Conservation (phyloP, 2,113 vertebrate genomes). For the Mormoops blainvillei region DNA sequence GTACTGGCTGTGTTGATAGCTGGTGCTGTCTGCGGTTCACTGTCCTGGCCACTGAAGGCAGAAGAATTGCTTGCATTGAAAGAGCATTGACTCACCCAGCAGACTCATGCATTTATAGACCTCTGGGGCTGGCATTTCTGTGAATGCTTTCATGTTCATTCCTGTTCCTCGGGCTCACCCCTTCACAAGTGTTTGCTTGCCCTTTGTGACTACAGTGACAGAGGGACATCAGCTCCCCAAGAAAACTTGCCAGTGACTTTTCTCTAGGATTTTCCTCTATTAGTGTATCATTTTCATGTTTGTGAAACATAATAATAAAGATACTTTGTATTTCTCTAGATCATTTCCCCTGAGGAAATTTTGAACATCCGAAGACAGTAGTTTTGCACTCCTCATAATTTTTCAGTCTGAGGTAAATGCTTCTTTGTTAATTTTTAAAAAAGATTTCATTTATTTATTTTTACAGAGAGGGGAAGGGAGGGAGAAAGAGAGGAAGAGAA, state of each 20-base stretch:
- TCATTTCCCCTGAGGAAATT: not conserved
- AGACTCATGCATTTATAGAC: slow-evolving; percentile 46
- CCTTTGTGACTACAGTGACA: slow-evolving; percentile 23
- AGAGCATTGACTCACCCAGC: slow-evolving; percentile 54
- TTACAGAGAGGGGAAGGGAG: too few relatives aligned
- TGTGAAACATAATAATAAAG: not conserved
- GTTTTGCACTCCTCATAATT: not conserved
- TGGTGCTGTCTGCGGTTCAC: slow-evolving; percentile 27
- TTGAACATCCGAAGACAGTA: not conserved
- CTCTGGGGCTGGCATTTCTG: slow-evolving; percentile 63
- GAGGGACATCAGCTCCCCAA: not conserved
- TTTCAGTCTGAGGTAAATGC: slow-evolving; percentile 28
- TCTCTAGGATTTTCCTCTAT: not conserved
- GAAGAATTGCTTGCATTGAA: not conserved
- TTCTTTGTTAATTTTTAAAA: slow-evolving; percentile 51
- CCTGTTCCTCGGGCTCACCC: slow-evolving; percentile 68
- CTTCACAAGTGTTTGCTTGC: slow-evolving; percentile 77
- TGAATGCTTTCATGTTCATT: slow-evolving; percentile 70
- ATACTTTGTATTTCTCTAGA: not conserved
- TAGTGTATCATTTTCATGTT: not conserved
- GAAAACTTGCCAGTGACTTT: not conserved
- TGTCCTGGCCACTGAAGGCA: not conserved
- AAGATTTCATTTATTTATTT: too few relatives aligned
- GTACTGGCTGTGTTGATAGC: not conserved
- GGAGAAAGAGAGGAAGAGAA: too few relatives aligned